These are phyloP conservation scores for Apis florea DNA, from an alignment of 1,140 invertebrate genomes.

Conservation along the genomic window DNA sequence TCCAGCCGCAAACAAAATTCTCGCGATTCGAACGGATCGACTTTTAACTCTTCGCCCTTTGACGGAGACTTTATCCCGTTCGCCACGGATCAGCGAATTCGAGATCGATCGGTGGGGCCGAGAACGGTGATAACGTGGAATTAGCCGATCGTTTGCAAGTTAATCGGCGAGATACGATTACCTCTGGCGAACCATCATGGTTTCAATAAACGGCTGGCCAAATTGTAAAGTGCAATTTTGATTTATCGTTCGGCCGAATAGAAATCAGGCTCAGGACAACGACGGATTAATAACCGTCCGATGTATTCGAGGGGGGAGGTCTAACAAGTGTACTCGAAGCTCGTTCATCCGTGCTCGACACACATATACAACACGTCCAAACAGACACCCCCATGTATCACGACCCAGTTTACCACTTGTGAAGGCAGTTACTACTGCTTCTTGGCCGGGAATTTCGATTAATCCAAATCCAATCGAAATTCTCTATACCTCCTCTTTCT, in stretches of 20 bases:
- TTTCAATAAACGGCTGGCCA: slow-evolving; percentile 3
- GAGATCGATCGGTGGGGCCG: neutral
- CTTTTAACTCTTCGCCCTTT: too few species aligned
- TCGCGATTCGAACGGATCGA: neutral
- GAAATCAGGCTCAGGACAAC: neutral
- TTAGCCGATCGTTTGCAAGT: slow-evolving; percentile 18
- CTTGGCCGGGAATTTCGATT: slow-evolving; percentile 21
- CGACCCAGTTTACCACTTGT: slow-evolving; percentile 16
- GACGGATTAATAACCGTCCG: slow-evolving; percentile 33
- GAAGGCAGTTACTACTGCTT: neutral
- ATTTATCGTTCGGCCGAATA: slow-evolving; percentile 17
- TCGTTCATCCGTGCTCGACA: slow-evolving; percentile 23
- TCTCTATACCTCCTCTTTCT: neutral
- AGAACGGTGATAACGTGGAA: neutral
- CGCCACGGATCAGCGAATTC: neutral
- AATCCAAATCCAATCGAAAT: slow-evolving; percentile 39
- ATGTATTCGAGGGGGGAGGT: slow-evolving; percentile 5
- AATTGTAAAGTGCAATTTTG: slow-evolving; percentile 18
- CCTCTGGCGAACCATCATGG: neutral
- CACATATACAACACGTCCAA: too few species aligned
- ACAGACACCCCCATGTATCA: neutral
- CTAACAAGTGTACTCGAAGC: slow-evolving; percentile 31
- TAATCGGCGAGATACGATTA: slow-evolving; percentile 11
- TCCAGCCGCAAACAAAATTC: neutral
- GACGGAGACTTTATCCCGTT: neutral